Evolutionary conservation across 2,797 vertebrate genomes (phyloP).

Genomic region (Sorex maritimensis): DNA sequence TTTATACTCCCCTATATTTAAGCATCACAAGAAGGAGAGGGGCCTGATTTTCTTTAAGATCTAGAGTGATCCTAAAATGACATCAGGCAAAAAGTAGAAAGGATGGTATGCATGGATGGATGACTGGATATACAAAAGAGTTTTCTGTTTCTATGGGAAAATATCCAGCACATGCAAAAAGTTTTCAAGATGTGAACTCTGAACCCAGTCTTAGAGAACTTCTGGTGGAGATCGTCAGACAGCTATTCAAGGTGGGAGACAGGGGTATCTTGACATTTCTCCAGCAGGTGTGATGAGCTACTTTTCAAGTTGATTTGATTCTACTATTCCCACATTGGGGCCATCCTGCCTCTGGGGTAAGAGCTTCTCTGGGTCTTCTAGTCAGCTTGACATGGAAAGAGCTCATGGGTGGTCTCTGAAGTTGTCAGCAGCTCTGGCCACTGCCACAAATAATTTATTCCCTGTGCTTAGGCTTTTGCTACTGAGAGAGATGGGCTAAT

Average conservation of each 20-base stretch:
- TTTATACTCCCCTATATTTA: not conserved
- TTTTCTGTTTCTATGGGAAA: not conserved
- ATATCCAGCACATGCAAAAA: not conserved
- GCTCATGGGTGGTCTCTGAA: constrained; percentile 77
- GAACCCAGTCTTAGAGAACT: not conserved
- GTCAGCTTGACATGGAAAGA: constrained; percentile 41
- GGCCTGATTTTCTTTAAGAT: not conserved
- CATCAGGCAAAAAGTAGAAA: not conserved
- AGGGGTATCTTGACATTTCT: not conserved
- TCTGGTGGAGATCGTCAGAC: not conserved
- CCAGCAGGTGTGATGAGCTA: not conserved
- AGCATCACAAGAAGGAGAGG: not conserved
- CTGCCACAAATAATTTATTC: constrained; percentile 81
- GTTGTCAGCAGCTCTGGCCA: constrained; percentile 75
- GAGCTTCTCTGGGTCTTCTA: not conserved
- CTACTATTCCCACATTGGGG: not conserved
- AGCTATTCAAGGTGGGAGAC: not conserved
- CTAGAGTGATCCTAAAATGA: not conserved
- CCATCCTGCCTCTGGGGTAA: not conserved
- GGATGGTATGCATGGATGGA: not conserved
- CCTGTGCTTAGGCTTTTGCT: constrained; percentile 65
- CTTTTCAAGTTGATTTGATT: constrained; percentile 22
- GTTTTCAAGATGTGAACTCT: constrained; percentile 29
- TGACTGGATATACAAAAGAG: too few relatives aligned
- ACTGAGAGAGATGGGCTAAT: constrained; percentile 77